Evolutionary conservation across 2,797 vertebrate species (phyloP).

Genomic region (Hephaestus fuliginosus): DNA sequence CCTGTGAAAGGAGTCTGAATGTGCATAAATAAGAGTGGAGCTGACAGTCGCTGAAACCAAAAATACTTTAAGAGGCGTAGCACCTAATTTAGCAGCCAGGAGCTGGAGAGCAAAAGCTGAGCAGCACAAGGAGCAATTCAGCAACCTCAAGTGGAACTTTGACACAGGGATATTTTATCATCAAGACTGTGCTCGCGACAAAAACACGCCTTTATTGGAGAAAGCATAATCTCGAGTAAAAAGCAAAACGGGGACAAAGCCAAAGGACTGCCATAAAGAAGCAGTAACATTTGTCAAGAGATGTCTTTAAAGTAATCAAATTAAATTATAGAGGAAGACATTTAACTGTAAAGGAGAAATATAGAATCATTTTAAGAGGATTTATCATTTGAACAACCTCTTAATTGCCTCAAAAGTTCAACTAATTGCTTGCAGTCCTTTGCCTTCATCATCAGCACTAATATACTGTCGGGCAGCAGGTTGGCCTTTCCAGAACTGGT

Average conservation of each 20-base stretch:
- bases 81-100: conserved; percentile 50
- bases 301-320: conserved; percentile 11
- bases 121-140: conserved; percentile 30
- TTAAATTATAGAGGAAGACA: background rate
- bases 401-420: conserved; percentile 5
- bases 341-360: background rate
- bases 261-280: conserved; percentile 1
- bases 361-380: background rate
- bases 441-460: conserved; percentile 13
- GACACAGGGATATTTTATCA: conserved; percentile 45
- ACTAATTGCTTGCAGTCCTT: background rate
- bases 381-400: conserved; percentile 16
- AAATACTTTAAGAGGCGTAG: conserved; percentile 36
- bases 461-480: conserved; percentile 17
- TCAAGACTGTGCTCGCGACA: conserved; percentile 25
- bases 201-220: conserved; percentile 14
- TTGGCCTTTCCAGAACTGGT: conserved; percentile 7
- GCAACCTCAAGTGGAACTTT: conserved; percentile 43
- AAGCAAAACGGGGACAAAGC: conserved; percentile 11
- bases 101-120: conserved; percentile 41
- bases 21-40: conserved; percentile 43
- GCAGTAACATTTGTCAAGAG: conserved; percentile 4
- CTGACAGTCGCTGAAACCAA: conserved; percentile 36
- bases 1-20: conserved; percentile 26
- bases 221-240: conserved; percentile 3